These are phyloP conservation scores for Salarias fasciatus DNA, from an alignment of 2,797 vertebrate genomes.

Conservation along the genomic window DNA sequence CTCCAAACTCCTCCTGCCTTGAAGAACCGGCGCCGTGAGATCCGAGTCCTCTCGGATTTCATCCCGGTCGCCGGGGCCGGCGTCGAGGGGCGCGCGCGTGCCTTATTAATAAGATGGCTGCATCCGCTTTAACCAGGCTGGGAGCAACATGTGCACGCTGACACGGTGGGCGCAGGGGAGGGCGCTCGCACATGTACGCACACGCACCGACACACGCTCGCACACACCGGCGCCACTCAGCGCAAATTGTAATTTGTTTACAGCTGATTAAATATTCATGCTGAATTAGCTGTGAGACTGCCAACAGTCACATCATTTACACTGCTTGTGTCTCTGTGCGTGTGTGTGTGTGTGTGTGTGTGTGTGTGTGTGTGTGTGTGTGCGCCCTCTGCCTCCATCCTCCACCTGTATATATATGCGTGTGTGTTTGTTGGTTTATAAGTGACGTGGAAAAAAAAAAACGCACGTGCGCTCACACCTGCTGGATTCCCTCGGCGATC, in stretches of 20 bases:
- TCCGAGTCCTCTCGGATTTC: constrained; percentile 9
- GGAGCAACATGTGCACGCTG: constrained; percentile 28
- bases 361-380: constrained; percentile 17
- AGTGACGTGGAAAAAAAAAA: background rate
- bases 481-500: constrained; percentile 48
- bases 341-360: constrained; percentile 27
- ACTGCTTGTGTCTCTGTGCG: constrained; percentile 15
- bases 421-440: background rate
- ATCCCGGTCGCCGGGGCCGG: background rate
- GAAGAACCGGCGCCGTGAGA: background rate
- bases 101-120: constrained; percentile 21
- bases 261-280: constrained; percentile 73
- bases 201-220: background rate
- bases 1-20: background rate
- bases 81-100: constrained; percentile 5
- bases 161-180: background rate
- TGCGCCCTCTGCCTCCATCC: constrained; percentile 1
- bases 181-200: constrained; percentile 7
- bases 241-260: constrained; percentile 67
- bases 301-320: constrained; percentile 63
- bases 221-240: constrained; percentile 36
- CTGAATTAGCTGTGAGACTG: constrained; percentile 63
- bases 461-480: constrained; percentile 35
- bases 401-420: constrained; percentile 6
- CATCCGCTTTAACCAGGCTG: constrained; percentile 13